Percentiles rank a stretch among this genome's conserved stretches.
Evolutionary conservation across 37 sponge, comb jelly and placozoan genomes (phyloP).

Genomic region (Theonella swinhoei): DNA sequence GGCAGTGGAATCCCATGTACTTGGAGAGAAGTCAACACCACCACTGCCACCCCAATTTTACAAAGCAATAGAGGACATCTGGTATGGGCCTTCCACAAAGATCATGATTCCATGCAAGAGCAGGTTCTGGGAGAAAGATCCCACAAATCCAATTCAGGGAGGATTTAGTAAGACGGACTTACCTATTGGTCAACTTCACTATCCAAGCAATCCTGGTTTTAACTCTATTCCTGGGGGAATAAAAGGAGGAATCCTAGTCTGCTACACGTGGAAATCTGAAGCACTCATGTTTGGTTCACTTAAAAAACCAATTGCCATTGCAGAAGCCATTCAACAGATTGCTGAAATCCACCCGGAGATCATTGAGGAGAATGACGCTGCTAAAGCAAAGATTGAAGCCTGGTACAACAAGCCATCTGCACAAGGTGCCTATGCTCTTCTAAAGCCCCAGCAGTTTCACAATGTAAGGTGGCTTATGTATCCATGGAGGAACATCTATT

Average conservation of each 20-base stretch:
- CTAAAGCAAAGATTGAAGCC: conserved; percentile 33
- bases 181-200: conserved; percentile 58
- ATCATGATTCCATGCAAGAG: conserved; percentile 49
- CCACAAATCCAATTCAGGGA: conserved; percentile 11
- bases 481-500: conserved; percentile 45
- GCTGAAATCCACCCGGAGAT: conserved; percentile 55
- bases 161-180: conserved; percentile 49
- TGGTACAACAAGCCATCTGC: conserved; percentile 50
- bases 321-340: conserved; percentile 39
- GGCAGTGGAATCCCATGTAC: conserved; percentile 1
- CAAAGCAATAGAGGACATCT: conserved; percentile 30
- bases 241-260: conserved; percentile 45
- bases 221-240: neutral
- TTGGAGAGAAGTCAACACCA: neutral
- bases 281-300: conserved; percentile 55
- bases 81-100: conserved; percentile 49
- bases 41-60: neutral
- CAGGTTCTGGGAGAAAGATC: conserved; percentile 56
- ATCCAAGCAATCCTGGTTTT: conserved; percentile 22
- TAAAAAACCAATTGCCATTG: conserved; percentile 17
- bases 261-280: conserved; percentile 67
- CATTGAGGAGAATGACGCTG: conserved; percentile 26
- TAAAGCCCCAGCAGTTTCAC: conserved; percentile 22
- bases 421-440: conserved; percentile 49
- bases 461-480: neutral